A percentile compares a stretch with the other conserved stretches of the same genome.
phyloP scores from a whole-genome alignment of 2,888 invertebrate genomes.

The Pyrrhia umbra region DNA sequence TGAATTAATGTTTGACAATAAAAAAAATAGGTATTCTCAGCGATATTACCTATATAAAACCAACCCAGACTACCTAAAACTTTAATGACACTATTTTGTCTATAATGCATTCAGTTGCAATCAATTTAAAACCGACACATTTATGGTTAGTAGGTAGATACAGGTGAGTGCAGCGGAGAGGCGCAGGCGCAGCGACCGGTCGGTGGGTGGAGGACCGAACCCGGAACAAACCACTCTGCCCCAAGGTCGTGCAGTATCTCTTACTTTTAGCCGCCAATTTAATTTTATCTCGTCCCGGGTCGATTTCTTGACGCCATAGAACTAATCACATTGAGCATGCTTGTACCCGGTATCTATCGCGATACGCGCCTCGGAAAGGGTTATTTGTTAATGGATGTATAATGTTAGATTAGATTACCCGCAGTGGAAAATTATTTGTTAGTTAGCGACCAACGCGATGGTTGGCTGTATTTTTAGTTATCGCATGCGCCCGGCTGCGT shows the following conservation, averaged over 20 bases:
- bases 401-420: constrained; percentile 56
- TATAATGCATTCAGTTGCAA: constrained; percentile 43
- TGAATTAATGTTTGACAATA: neutral
- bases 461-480: constrained; percentile 44
- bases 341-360: constrained; percentile 54
- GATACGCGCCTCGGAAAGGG: constrained; percentile 54
- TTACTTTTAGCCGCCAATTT: constrained; percentile 77
- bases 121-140: constrained; percentile 44
- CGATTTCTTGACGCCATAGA: constrained; percentile 57
- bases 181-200: constrained; percentile 76
- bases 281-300: constrained; percentile 61
- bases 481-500: constrained; percentile 20
- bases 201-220: constrained; percentile 76
- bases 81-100: constrained; percentile 31
- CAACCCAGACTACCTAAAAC: constrained; percentile 34
- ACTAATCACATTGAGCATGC: constrained; percentile 61
- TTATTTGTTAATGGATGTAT: constrained; percentile 63
- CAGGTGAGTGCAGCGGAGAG: constrained; percentile 66
- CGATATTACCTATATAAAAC: constrained; percentile 8
- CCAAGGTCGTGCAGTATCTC: constrained; percentile 84
- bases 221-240: constrained; percentile 82
- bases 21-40: constrained; percentile 1
- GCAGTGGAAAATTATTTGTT: constrained; percentile 52
- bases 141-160: constrained; percentile 58
- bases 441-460: constrained; percentile 30